Evolutionary conservation across 2,113 vertebrate species (phyloP).

Genomic region (Motacilla tschutschensis): DNA sequence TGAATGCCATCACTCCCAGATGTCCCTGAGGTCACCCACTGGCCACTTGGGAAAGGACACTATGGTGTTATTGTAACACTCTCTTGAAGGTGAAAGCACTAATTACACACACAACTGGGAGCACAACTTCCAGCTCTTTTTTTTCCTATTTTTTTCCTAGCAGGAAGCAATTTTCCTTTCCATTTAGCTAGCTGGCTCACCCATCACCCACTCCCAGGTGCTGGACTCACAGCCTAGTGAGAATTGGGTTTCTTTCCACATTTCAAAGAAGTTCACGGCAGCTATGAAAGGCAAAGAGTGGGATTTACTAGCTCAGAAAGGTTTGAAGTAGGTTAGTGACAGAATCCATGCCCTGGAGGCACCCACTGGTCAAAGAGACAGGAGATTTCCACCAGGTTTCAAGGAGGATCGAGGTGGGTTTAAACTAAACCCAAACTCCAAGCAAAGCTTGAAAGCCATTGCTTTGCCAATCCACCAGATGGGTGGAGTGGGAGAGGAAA

Average conservation of each 20-base stretch:
- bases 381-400: neutral
- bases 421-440: neutral
- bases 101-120: neutral
- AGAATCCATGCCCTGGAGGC: neutral
- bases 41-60: neutral
- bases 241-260: neutral
- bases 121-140: neutral
- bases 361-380: neutral
- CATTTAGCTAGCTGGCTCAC: neutral
- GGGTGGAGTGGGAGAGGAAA: neutral
- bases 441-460: neutral
- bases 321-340: neutral
- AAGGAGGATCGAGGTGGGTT: accelerated
- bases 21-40: neutral
- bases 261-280: conserved; percentile 23
- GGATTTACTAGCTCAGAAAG: neutral
- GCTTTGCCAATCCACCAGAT: neutral
- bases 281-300: neutral
- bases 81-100: neutral
- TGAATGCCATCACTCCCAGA: neutral
- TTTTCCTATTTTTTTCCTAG: neutral
- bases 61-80: accelerated
- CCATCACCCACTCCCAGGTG: neutral
- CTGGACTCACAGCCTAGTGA: neutral
- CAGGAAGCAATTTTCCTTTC: neutral